These are phyloP conservation scores for Pholis gunnellus DNA, from an alignment of 2,113 vertebrate species.

Conservation along the genomic window DNA sequence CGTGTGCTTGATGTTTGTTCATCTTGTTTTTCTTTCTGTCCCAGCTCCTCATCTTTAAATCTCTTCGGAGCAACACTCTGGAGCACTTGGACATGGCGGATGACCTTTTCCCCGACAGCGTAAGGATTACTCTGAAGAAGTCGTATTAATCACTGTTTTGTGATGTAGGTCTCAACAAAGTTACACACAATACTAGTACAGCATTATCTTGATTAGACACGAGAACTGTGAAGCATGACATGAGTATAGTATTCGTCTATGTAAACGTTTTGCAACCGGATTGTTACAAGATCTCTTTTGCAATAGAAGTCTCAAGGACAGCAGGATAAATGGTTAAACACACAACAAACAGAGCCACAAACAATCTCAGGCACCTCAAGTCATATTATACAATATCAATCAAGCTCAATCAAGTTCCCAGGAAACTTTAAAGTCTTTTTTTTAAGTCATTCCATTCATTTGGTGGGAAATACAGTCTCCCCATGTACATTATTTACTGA, in stretches of 20 bases:
- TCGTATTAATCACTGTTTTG: not conserved
- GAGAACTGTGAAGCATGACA: not conserved
- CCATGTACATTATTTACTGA: not conserved
- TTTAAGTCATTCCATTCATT: not conserved
- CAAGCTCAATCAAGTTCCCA: too few relatives aligned
- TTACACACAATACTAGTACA: not conserved
- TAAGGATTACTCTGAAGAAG: conserved; percentile 54
- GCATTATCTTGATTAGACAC: not conserved
- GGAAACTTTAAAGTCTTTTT: not conserved
- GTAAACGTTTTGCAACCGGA: too few relatives aligned
- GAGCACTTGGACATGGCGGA: conserved; percentile 69
- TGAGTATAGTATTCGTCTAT: too few relatives aligned
- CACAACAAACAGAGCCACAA: not conserved
- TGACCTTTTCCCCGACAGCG: conserved; percentile 72
- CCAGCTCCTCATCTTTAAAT: conserved; percentile 74
- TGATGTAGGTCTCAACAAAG: too few relatives aligned
- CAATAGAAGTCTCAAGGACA: too few relatives aligned
- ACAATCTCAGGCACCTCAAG: not conserved
- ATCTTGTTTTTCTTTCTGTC: conserved; percentile 13
- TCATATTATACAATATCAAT: too few relatives aligned
- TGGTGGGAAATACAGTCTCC: not conserved
- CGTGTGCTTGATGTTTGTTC: not conserved
- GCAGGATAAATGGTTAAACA: too few relatives aligned
- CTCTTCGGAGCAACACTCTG: conserved; percentile 66
- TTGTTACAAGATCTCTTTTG: too few relatives aligned